Base-by-base conservation (phyloP, 2,113 vertebrate genomes). In the Microtus ochrogaster region DNA sequence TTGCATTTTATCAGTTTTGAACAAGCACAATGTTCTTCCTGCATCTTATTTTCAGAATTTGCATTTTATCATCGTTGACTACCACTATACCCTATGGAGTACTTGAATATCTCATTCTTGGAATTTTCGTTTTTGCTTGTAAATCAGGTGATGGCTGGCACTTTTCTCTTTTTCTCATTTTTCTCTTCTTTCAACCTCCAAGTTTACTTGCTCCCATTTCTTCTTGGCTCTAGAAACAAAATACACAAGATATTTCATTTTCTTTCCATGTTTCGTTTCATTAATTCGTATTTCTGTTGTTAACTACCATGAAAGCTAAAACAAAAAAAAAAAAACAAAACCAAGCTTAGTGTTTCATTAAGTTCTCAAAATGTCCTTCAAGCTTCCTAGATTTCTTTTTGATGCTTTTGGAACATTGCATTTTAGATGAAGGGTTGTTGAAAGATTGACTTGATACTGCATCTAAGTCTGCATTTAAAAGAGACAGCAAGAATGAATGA, bases 221-320 rank as follows among this genome's bases (percentile, higher is more conserved):
- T 98, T 98, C 98, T 97, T 94, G 97, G 94, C 36, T 98, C 97
- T 98, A 97, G 87, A 91, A 97, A 94, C 82, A 97, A 98, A 97
- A 98, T 2, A 97, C 7, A 97, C 3, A 91, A 81, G 86, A 91
- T 9, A 68, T 76, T 92, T 97, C 89, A 94, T 19, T 95, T 95
- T 93, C 89, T 77, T 91, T 86, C 36, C 28, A 88, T 63, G 3
- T 44, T 26, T 58, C 0, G 6, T 76, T 92, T 97, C 88, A 94
- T 16, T 95, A 94, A n/a, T 91, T 73, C n/a, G 14, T 24, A 73
- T 66, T 63, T 85, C 70, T 73, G 90, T 92, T 61, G 26, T 74
- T 92, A 91, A 89, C 61, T 96, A 33, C 19, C 73, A 63, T 78
- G 87, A 95, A 91, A 68, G 93, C 74, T 94, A 95, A 94, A 92